Evolutionary conservation across 1,140 invertebrate genomes (phyloP), one percentile per base, ranked within the genome.

Genomic region (Achroia grisella): DNA sequence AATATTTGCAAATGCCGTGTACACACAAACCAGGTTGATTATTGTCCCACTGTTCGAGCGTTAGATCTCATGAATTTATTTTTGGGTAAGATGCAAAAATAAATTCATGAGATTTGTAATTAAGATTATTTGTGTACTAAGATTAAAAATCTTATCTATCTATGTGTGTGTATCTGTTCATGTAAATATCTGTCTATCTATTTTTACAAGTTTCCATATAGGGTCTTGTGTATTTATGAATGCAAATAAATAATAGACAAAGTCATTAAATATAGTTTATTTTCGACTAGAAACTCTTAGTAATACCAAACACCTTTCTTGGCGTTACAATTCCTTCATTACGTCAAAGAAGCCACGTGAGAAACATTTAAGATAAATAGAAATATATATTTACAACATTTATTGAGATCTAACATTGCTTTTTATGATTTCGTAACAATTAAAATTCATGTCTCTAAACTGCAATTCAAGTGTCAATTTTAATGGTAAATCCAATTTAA

Each of bases 271-370:
- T 44, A 57, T 56, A 53, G 35, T 69, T 69, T 66, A 60, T 63
- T 68, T 53, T 64, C 48, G 64, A 68, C 70, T 73, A 70, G 60
- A 68, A 70, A 60, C 44, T 41, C 52, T 53, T 59, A 62, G 62
- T 50, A 56, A 64, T 58, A 69, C 56, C 55, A 67, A 64, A 60
- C 56, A 56, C 53, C 64, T 65, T 61, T 52, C 53, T 65, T 47
- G 54, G 59, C 39, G 34, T 50, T 36, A 47, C 15, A 10, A 28
- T 31, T 44, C 56, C 48, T 48, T 53, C 32, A 29, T 56, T 52
- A 48, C 35, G 17, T 34, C 14, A 43, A 27, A 45, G 37, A 50
- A 49, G 41, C 43, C 50, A 52, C 36, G 39, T 52, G 34, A 48
- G 42, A 53, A 51, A 52, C 62, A 44, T 58, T 35, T 62, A 46